Conservation (phyloP, 2,797 vertebrate species). For the Neopelma chrysocephalum region DNA sequence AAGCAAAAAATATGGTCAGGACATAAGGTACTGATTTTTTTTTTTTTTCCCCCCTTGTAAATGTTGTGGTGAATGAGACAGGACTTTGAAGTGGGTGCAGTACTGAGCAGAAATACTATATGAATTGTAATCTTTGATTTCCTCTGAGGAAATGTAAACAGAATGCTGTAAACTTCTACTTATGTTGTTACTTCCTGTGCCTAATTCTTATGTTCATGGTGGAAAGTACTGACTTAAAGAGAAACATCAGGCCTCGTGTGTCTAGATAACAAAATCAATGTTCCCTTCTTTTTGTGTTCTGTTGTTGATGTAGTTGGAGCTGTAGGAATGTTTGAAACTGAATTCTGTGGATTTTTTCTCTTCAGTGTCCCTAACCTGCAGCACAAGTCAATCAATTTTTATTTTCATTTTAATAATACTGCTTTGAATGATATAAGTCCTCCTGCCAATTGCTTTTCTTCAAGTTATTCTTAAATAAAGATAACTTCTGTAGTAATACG, state of each 20-base stretch:
- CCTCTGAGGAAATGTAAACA: neutral
- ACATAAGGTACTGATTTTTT: neutral
- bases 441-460: neutral
- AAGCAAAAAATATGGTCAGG: neutral
- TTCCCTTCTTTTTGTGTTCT: neutral
- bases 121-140: neutral
- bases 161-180: neutral
- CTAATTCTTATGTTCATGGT: neutral
- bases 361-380: neutral
- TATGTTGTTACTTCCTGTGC: neutral
- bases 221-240: neutral
- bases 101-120: neutral
- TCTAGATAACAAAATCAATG: neutral
- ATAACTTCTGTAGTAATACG: neutral
- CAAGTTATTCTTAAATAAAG: neutral
- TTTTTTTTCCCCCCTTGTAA: neutral
- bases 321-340: neutral
- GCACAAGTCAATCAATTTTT: neutral
- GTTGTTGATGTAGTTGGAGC: neutral
- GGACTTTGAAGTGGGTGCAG: neutral
- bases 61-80: neutral
- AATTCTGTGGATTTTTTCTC: neutral
- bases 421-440: neutral
- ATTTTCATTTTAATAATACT: neutral
- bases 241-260: neutral